phyloP scores from a whole-genome alignment of 2,797 vertebrate genomes.

The Danio albolineatus region DNA sequence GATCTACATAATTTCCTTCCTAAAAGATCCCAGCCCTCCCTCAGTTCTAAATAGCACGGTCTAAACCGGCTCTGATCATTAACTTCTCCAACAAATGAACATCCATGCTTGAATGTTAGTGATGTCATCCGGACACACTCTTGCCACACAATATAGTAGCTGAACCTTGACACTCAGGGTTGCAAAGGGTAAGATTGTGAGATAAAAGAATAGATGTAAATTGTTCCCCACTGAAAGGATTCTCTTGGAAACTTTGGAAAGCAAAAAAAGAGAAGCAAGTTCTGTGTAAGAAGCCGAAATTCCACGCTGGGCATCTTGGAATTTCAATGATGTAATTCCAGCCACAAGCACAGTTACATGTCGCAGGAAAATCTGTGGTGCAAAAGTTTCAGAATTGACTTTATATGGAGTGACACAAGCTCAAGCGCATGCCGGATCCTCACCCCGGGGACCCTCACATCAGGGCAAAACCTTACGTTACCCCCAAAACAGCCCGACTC shows the following conservation, averaged over 20 bases:
- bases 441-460: constrained; percentile 66
- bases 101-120: background rate
- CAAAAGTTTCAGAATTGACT: constrained; percentile 32
- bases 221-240: constrained; percentile 40
- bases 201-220: constrained; percentile 52
- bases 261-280: background rate
- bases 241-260: constrained; percentile 21
- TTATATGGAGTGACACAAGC: constrained; percentile 65
- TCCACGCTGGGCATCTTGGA: constrained; percentile 19
- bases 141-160: background rate
- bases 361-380: background rate
- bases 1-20: background rate
- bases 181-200: constrained; percentile 10
- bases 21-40: background rate
- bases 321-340: constrained; percentile 31
- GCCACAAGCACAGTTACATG: constrained; percentile 18
- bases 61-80: background rate
- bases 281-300: constrained; percentile 11
- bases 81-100: background rate
- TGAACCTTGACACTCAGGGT: constrained; percentile 18
- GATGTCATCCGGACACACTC: constrained; percentile 37
- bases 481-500: constrained; percentile 57
- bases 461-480: constrained; percentile 40
- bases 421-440: constrained; percentile 67
- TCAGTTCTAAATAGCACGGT: background rate